Base-by-base conservation (phyloP, 2,888 invertebrate genomes). In the Eupithecia insigniata region DNA sequence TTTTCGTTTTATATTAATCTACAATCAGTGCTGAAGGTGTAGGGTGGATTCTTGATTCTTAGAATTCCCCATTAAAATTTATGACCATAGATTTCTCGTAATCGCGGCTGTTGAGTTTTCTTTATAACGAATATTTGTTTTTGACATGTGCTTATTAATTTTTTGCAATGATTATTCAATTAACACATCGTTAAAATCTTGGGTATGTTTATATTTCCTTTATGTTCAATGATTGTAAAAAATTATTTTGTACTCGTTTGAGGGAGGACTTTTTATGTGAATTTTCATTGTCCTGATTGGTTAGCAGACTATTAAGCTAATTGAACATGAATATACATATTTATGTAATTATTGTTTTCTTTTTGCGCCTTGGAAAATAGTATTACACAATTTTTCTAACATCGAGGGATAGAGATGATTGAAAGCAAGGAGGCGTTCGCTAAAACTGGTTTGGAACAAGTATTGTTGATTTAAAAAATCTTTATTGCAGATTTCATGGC, bases 11-110 rank as follows among this genome's bases (percentile, higher is more conserved):
- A 51, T 6, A 51, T 51, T 22, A 55, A n/a, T n/a, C n/a, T n/a
- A n/a, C n/a, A n/a, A n/a, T 55, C 55, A 55, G 12, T 26, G 55
- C 36, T 14, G 36, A 12, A 30, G n/a, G 8, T 39, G 43, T n/a
- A 26, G 55, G 55, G 55, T 55, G 12, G 55, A 10, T 51, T 55
- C 26, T 55, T 55, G 55, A 55, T 62, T 62, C 61, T 34, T 62
- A 62, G 61, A 34, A 62, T 62, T 34, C 32, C n/a, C 32, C 22
- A 65, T 65, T 62, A 62, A 62, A 34, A 32, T 32, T 34, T 34
- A 30, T 62, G 32, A 62, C 32, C 32, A n/a, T 10, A 32, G 34
- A 60, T 62, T 61, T 32, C 61, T n/a, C 34, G 61, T 32, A 34
- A 32, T n/a, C 61, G 26, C 12, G 26, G 55, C 12, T 14, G 55